Evolutionary conservation across 2,113 vertebrate species (phyloP), one percentile per base, ranked within the genome.

Genomic region (Aplodontia rufa): DNA sequence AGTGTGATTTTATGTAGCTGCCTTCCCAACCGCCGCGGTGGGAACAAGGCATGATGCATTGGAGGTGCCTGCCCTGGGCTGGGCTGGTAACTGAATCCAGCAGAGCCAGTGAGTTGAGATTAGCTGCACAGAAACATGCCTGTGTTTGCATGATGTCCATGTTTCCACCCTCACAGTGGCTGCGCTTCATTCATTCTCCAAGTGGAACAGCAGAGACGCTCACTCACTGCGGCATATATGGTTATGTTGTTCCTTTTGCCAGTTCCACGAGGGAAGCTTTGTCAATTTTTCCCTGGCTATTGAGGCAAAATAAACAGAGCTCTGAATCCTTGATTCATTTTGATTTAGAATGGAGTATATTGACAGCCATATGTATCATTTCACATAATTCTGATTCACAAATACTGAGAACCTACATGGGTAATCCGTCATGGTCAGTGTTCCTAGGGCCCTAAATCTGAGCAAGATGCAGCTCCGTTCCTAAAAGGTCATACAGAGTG

Each of bases 131-230:
- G 32, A 87, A 86, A 83, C 83, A 89, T 24, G 68, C 47, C n/a
- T 64, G 32, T 66, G 82, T 76, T 82, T 85, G 68, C 87, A 20
- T 5, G 58, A 62, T 40, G 76, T 13, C 55, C 62, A 42, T 24
- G 71, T 75, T 87, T 66, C 78, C 9, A 20, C 53, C 55, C 55
- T 90, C 80, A n/a, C 45, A 10, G 75, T 32, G 40, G 55, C 47
- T 89, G 75, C 28, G 22, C 79, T 96, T 83, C 66, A 32, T 32
- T 71, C 80, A 79, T 58, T 75, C 62, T 87, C 80, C 71, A 93
- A 71, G n/a, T 26, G 6, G 14, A 87, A 62, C 22, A n/a, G 35
- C 58, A 95, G 75, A 95, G 69, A 51, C 58, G 74, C 68, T 51
- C 75, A 66, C 64, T 66, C 19, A 0, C 0, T 45, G n/a, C 69